phyloP scores from a whole-genome alignment of 2,888 invertebrate species.

The Latrodectus elegans region DNA sequence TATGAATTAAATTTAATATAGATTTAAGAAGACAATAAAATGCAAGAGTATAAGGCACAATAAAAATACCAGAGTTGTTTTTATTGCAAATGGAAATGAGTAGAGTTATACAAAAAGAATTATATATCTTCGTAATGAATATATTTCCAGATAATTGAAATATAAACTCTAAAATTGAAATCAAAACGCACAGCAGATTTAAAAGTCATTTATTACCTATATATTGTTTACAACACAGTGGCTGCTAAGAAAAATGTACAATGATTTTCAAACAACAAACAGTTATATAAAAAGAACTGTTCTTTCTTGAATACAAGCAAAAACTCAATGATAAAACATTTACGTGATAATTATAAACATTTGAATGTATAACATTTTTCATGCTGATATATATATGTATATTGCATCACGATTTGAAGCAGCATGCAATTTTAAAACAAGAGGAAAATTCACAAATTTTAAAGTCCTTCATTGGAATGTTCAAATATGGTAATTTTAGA shows the following conservation, averaged over 20 bases:
- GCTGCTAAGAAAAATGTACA: conserved; percentile 64
- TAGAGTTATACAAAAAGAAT: too few species aligned
- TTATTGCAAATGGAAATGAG: too few species aligned
- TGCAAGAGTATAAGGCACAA: too few species aligned
- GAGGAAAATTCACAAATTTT: not conserved
- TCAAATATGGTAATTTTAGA: not conserved
- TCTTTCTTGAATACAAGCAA: conserved; percentile 3
- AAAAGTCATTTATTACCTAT: conserved; percentile 60
- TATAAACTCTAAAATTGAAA: not conserved
- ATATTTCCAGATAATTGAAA: not conserved
- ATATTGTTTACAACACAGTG: conserved; percentile 56
- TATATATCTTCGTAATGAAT: not conserved
- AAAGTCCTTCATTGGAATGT: conserved; percentile 31
- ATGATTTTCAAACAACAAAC: conserved; percentile 49
- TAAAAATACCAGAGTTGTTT: too few species aligned
- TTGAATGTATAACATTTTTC: conserved; percentile 19
- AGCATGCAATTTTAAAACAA: conserved; percentile 40
- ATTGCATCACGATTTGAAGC: conserved; percentile 6
- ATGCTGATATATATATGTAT: conserved; percentile 13
- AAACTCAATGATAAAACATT: conserved; percentile 28
- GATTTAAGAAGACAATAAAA: too few species aligned
- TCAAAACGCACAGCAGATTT: conserved; percentile 39
- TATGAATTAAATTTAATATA: too few species aligned
- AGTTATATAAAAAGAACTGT: conserved; percentile 34
- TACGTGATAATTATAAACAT: conserved; percentile 23